Evolutionary conservation across 2,888 invertebrate genomes (phyloP), one percentile per base, ranked within the genome.

Genomic region (Drosophila dives): DNA sequence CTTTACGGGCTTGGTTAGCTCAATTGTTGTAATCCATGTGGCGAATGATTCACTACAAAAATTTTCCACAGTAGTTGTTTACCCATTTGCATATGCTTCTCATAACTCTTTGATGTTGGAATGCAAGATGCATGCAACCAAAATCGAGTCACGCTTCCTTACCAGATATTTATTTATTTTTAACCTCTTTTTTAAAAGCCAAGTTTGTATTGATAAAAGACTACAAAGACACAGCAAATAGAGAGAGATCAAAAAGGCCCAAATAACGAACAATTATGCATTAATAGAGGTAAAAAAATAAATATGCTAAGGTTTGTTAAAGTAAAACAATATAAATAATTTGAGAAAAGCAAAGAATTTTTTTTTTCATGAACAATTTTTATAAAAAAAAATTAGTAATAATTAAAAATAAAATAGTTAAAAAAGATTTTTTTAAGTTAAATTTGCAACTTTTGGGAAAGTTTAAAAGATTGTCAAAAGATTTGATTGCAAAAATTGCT

Each of bases 1-100:
- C 61, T 82, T 75, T 79, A 68, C 69, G 48, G 51, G 63, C 68
- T 56, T 69, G 76, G 83, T 55, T 69, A 80, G 80, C 72, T 67
- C 59, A 63, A 83, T 80, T 72, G 80, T 66, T 67, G 63, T 80
- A 71, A 68, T 64, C 51, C 58, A 33, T 54, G 55, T 42, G 29
- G 42, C 36, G 26, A 17, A 34, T 29, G 38, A 34, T 68, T 59
- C 55, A 38, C 45, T 53, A 51, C 33, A 56, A 63, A 49, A 36
- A 36, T 74, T 45, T 45, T 69, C 11, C 32, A 32, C 63, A 32
- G 26, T 48, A 20, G 40, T 48, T 75, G 54, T 36, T 38, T 58
- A 58, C 29, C 26, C 17, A 48, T 20, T 15, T 20, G 15, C 15
- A 59, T 17, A 20, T 34, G 59, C n/a, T 45, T 40, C 29, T 32